Percentiles rank a stretch among this genome's conserved stretches.
Conservation (phyloP, 2,113 vertebrate species). For the Ovibos moschatus region DNA sequence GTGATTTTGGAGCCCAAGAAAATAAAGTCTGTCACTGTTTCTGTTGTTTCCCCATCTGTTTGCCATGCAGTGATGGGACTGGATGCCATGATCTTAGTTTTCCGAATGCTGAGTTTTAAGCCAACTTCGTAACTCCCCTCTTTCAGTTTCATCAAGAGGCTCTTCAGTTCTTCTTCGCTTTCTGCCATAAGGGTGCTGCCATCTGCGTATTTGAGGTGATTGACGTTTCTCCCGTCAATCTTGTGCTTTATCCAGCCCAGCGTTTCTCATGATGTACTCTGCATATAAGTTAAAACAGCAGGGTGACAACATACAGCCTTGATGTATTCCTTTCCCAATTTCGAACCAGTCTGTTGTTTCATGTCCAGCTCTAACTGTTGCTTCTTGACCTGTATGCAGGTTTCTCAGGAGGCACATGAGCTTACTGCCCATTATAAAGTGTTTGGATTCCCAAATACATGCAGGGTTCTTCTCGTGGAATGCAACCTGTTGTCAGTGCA, state of each 20-base stretch:
- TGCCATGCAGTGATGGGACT: neutral
- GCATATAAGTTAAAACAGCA: neutral
- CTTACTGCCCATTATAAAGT: neutral
- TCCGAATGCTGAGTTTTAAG: neutral
- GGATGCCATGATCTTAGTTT: neutral
- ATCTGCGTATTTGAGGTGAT: neutral
- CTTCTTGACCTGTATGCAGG: neutral
- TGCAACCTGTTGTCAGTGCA: too few relatives aligned
- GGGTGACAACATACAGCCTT: neutral
- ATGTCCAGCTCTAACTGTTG: neutral
- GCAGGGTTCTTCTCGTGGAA: too few relatives aligned
- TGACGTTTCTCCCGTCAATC: rapidly evolving
- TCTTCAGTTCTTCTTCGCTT: neutral
- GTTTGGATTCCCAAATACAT: neutral
- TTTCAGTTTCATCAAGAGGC: neutral
- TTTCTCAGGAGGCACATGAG: neutral
- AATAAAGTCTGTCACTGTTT: neutral
- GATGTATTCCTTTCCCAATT: neutral
- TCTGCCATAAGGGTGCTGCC: neutral
- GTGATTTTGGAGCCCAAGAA: neutral
- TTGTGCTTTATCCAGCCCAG: neutral
- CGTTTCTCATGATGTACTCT: neutral
- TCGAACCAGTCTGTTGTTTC: neutral
- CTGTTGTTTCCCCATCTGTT: neutral
- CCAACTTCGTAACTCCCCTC: neutral